Base-by-base conservation (phyloP, 2,113 vertebrate genomes). In the Aptenodytes patagonicus region DNA sequence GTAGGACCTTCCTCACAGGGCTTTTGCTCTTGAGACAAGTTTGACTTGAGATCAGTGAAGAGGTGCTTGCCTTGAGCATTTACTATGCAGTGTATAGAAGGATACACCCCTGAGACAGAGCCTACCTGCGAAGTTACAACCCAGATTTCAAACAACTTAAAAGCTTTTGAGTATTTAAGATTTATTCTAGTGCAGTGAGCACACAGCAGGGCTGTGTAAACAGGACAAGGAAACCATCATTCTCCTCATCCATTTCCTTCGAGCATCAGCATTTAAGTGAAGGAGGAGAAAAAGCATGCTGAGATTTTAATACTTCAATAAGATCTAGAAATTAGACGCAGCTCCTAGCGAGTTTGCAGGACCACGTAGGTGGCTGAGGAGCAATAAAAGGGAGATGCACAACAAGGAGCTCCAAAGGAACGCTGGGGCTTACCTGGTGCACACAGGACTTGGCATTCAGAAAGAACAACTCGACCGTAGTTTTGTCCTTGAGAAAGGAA, bases 391-490 rank as follows among this genome's bases (percentile, higher is more conserved):
- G 42, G 7, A 83, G 24, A 75, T 17, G 24, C 28, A 68, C 22
- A n/a, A 76, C 21, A 54, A 58, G 42, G 13, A 18, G 5, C 3
- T 83, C 38, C 3, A 10, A 42, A 66, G 24, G 26, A 25, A 28
- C 0, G 0, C 83, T 17, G 36, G 5, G 10, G 16, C 98, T 99
- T 98, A 99, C 99, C 98, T 99, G 99, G 94, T 98, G 99, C 36
- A 99, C 98, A 26, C 98, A 98, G 70, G 99, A 98, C 97, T 99
- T 99, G 14, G 99, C 99, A n/a, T 99, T 99, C 96, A 99, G 98
- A 96, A 99, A 99, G 97, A 99, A 99, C 72, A 99, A 98, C 95
- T 99, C 99, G 73, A 99, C 99, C 0, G 99, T 99, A 29, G 98
- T 99, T 95, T 98, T 99, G 40, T 99, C 99, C 97, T 99, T 99